Base-by-base conservation (phyloP, 2,888 invertebrate species). In the Micoletzkya japonica region DNA sequence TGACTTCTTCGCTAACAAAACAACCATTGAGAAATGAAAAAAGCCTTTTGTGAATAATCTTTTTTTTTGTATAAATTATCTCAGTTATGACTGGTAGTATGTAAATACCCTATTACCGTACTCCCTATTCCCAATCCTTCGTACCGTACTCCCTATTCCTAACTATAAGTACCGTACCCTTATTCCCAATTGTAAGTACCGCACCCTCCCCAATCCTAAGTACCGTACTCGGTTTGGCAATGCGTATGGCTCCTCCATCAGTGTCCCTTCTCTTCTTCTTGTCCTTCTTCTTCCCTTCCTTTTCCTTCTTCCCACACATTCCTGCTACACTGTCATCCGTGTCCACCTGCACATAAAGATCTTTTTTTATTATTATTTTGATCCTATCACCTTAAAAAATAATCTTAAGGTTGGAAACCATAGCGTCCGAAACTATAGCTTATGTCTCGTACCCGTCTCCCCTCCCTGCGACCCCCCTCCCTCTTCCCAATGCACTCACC, bases 261-360 rank as follows among this genome's bases (percentile, higher is more conserved):
- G 61, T 61, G 17, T 61, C 61, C 37, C 61, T 61, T 49, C 61
- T 61, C 32, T 61, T 61, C 49, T 61, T 61, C 61, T 61, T 61
- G 17, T 49, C 61, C 32, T 61, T 49, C 49, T 49, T 61, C 49
- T 32, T 61, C 30, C 30, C 49, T 39, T 39, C 44, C 14, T 59
- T 59, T 26, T 59, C 59, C 17, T 59, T 37, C 26, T 37, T 59
- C 34, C 44, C 64, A 70, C 71, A 79, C 74, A 79, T 79, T 67
- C 77, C 79, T 4, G 77, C 79, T 67, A 74, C 79, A 44, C 77
- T 77, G 30, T 76, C 79, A 52, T 79, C 79, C 17, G 79, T 79
- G 50, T 79, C 77, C 32, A 72, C 57, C 34, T 57, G 60, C 59
- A 75, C 10, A 10, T n/a, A n/a, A n/a, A n/a, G n/a, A n/a, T n/a